A percentile compares a stretch with the other conserved stretches of the same genome.
Evolutionary conservation across 2,797 vertebrate genomes (phyloP).

Genomic region (Amazonetta brasiliensis): DNA sequence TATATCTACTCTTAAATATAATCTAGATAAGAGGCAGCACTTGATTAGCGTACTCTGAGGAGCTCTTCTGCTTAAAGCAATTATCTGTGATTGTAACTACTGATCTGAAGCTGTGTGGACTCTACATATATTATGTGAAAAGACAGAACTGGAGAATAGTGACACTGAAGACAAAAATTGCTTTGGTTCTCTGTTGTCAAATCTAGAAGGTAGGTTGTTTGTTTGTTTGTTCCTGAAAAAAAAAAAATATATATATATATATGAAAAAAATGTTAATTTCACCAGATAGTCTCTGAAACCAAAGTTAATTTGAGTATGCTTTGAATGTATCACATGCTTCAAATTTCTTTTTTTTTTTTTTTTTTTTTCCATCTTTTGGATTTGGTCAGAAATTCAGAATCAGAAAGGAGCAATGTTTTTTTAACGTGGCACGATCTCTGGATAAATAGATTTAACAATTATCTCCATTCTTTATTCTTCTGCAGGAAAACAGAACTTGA

Average conservation of each 20-base stretch:
- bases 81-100: not conserved
- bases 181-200: not conserved
- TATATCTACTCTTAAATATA: not conserved
- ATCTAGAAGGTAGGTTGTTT: not conserved
- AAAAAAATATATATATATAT: not conserved
- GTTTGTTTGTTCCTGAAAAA: too few species aligned
- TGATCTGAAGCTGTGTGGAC: not conserved
- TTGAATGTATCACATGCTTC: not conserved
- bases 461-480: not conserved
- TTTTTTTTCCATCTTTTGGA: not conserved
- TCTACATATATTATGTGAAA: not conserved
- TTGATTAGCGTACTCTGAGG: constrained; percentile 45
- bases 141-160: not conserved
- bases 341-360: not conserved
- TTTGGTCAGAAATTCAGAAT: not conserved
- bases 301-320: not conserved
- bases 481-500: not conserved
- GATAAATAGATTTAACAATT: not conserved
- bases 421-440: not conserved
- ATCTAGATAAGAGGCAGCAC: not conserved
- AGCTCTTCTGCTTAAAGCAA: constrained; percentile 19
- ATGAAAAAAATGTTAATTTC: not conserved
- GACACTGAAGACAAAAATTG: not conserved
- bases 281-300: not conserved
- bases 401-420: not conserved